Conservation (phyloP, 2,797 vertebrate species). For the Tragelaphus oryx region DNA sequence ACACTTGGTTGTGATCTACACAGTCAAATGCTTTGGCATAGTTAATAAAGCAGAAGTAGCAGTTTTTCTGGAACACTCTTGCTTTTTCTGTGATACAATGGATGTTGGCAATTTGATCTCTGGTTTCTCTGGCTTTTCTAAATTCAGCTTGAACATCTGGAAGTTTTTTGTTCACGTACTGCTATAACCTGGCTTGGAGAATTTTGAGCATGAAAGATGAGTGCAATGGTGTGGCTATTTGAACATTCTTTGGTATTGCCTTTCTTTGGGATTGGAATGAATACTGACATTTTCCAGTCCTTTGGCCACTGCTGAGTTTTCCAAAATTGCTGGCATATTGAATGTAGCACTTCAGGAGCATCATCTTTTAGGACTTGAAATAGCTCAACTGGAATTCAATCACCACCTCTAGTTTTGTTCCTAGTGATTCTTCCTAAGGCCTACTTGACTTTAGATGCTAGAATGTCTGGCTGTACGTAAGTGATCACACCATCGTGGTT, state of each 20-base stretch:
- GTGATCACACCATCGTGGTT: no score
- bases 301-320: neutral
- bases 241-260: neutral
- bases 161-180: neutral
- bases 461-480: neutral
- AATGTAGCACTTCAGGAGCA: neutral
- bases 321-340: neutral
- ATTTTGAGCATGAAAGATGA: neutral
- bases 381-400: neutral
- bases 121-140: neutral
- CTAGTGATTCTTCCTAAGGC: neutral
- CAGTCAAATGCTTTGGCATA: neutral
- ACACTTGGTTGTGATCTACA: neutral
- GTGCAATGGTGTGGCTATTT: neutral
- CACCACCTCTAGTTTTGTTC: neutral
- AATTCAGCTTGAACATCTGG: neutral
- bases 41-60: neutral
- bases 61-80: neutral
- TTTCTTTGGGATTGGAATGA: neutral
- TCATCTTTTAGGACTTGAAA: neutral
- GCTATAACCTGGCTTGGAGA: neutral
- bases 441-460: neutral
- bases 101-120: neutral
- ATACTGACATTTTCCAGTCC: neutral
- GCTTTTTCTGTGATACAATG: neutral